Conservation (phyloP, 2,113 vertebrate species). For the Tiliqua scincoides region DNA sequence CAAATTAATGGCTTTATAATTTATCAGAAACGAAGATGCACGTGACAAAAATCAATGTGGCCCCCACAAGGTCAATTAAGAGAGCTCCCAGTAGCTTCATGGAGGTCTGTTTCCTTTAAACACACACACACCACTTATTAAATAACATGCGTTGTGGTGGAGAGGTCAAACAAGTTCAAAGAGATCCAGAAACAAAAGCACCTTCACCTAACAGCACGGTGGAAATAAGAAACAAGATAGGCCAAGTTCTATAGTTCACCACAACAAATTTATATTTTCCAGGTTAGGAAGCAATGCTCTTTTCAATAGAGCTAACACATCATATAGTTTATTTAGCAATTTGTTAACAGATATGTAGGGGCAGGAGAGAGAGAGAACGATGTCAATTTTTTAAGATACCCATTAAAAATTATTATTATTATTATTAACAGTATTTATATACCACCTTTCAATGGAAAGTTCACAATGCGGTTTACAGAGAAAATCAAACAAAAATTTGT, state of each 20-base stretch:
- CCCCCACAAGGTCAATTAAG: constrained; percentile 97
- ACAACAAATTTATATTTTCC: not conserved
- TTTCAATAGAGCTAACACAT: not conserved
- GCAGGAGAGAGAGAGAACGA: not conserved
- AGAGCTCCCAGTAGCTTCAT: constrained; percentile 82
- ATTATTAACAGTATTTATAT: too few species aligned
- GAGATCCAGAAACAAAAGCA: constrained; percentile 47
- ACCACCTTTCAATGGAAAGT: too few species aligned
- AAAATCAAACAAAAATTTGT: too few species aligned
- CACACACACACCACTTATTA: constrained; percentile 53
- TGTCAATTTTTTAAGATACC: constrained; percentile 35
- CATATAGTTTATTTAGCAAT: not conserved
- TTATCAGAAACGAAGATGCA: constrained; percentile 99
- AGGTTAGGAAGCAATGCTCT: not conserved
- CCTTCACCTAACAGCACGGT: constrained; percentile 22
- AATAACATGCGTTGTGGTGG: constrained; percentile 33
- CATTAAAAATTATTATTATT: too few species aligned
- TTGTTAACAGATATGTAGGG: not conserved
- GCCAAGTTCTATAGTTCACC: not conserved
- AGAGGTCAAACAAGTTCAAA: constrained; percentile 58
- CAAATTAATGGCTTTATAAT: constrained; percentile 99
- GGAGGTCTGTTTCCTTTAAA: constrained; percentile 75
- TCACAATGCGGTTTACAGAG: too few species aligned
- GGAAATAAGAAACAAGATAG: constrained; percentile 30
- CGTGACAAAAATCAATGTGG: constrained; percentile 94